Conservation (phyloP, 2,888 invertebrate genomes). For the Melangyna quadrimaculata region DNA sequence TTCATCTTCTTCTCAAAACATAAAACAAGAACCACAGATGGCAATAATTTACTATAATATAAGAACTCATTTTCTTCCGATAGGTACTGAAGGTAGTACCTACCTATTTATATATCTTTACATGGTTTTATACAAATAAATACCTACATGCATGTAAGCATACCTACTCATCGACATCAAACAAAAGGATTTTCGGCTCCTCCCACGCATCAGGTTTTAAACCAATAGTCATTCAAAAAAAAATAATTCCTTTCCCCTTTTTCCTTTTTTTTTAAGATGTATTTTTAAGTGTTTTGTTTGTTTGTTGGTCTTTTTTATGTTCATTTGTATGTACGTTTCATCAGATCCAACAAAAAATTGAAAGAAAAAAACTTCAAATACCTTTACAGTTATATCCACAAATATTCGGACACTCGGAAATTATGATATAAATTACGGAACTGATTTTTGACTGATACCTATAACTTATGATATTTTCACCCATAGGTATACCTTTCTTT, state of each 20-base stretch:
- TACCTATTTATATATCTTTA: background rate
- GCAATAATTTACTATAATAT: background rate
- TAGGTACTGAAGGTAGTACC: background rate
- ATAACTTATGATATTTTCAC: background rate
- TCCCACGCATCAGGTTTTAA: constrained; percentile 49
- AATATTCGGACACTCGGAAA: background rate
- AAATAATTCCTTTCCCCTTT: constrained; percentile 19
- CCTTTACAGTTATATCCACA: background rate
- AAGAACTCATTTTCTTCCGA: constrained; percentile 7
- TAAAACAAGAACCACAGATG: background rate
- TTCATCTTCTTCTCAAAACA: background rate
- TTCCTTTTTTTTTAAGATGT: constrained; percentile 8
- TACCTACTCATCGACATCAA: constrained; percentile 13
- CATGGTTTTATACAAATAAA: background rate
- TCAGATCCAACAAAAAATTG: constrained; percentile 35
- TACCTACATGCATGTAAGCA: background rate
- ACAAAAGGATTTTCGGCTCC: constrained; percentile 66
- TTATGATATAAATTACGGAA: background rate
- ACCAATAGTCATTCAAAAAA: constrained; percentile 51
- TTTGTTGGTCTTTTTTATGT: constrained; percentile 27
- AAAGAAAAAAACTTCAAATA: constrained; percentile 22
- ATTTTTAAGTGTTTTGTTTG: constrained; percentile 51
- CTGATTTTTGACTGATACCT: background rate
- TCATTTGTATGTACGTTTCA: background rate
- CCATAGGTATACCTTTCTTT: too few relatives aligned